Base-by-base conservation (phyloP, 2,888 invertebrate genomes). In the Myopa testacea region DNA sequence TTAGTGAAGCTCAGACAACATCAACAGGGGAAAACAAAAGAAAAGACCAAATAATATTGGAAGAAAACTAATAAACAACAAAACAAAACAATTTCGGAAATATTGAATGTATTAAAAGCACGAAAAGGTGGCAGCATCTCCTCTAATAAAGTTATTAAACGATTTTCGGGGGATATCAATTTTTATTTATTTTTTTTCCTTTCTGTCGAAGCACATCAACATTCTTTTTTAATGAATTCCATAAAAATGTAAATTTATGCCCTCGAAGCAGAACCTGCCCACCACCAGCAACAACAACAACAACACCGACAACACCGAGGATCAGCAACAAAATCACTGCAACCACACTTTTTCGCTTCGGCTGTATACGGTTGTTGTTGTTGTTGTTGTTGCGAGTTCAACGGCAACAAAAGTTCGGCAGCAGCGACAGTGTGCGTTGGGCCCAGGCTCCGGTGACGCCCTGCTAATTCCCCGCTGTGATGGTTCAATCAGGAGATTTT, bases 201-300 rank as follows among this genome's bases (percentile, higher is more conserved):
- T 69, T n/a, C n/a, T 45, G n/a, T 12, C 60, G 12, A 19, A 10
- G 7, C 40, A n/a, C 19, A 70, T 58, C 16, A 34, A 7, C 10
- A 62, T 45, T 45, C 45, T 5, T 65, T 65, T 65, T 74, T 74
- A 65, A 74, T 65, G 45, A 75, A 70, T 58, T 71, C 77, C 77
- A 79, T 79, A 76, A 79, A 79, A 77, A 79, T 79, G 79, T 75
- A 74, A 79, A 79, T 79, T 79, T 79, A 77, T 79, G 70, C 70
- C 65, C 40, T 55, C 55, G 52, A n/a, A 65, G 14, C 37, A 10
- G 14, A 65, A 65, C 52, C 52, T 3, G 70, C 70, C 70, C 70
- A 70, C 50, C 52, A 70, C 10, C 26, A 67, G 55, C 55, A 55
- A 16, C 70, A 50, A 34, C 58, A 63, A 3, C 45, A n/a, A 10